These are phyloP conservation scores for Emydura subglobosa DNA, from an alignment of 2,113 vertebrate genomes.

Conservation along the genomic window DNA sequence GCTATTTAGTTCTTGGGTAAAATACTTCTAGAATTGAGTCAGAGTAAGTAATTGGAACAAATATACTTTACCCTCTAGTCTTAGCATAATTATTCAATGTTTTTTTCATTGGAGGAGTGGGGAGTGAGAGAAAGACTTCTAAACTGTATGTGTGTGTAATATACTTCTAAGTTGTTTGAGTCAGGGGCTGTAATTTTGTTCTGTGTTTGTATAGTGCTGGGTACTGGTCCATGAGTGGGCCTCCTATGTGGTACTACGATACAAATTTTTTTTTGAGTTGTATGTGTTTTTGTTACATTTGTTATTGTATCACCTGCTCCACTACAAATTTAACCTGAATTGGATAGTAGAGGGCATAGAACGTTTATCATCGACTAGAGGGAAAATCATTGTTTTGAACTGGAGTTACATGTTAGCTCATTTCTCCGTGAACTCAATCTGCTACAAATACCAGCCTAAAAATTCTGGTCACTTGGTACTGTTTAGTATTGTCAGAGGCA, in stretches of 20 bases:
- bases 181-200: background rate
- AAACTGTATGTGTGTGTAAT: background rate
- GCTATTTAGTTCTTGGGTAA: background rate
- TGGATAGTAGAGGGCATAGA: background rate
- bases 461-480: background rate
- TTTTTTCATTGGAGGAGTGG: background rate
- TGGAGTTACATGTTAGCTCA: rapidly evolving
- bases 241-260: background rate
- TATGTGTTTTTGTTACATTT: background rate
- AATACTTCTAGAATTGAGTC: background rate
- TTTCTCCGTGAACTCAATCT: background rate
- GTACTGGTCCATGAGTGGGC: background rate
- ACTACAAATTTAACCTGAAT: background rate
- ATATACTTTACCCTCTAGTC: background rate
- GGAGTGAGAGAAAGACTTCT: background rate
- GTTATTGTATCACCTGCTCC: background rate
- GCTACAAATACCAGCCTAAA: background rate
- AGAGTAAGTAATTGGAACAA: background rate
- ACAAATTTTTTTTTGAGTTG: background rate
- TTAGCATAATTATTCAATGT: background rate
- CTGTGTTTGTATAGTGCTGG: background rate
- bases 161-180: background rate
- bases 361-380: background rate
- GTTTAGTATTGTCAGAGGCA: rapidly evolving
- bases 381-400: background rate